A percentile compares a stretch with the other conserved stretches of the same genome.
Conservation (phyloP, 2,797 vertebrate species). For the Lophius americanus region DNA sequence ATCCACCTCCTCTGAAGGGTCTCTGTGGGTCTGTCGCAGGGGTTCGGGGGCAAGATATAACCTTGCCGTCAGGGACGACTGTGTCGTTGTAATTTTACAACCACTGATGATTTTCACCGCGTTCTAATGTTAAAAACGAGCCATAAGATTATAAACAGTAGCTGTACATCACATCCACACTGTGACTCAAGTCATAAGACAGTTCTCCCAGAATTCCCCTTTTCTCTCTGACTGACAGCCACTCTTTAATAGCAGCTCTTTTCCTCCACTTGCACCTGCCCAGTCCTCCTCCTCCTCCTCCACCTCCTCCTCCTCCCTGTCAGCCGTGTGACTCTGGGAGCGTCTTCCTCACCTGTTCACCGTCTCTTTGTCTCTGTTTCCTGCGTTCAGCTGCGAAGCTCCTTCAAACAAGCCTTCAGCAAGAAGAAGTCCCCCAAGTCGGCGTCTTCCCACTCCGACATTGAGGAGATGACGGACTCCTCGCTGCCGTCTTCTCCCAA, state of each 20-base stretch:
- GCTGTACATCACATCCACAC: background rate
- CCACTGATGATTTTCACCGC: too few relatives aligned
- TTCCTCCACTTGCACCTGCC: conserved; percentile 24
- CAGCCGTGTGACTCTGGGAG: background rate
- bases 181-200: conserved; percentile 42
- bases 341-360: background rate
- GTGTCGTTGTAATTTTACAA: too few relatives aligned
- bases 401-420: conserved; percentile 98
- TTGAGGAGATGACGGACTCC: conserved; percentile 98
- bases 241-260: conserved; percentile 33
- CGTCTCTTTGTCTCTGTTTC: conserved; percentile 13
- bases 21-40: too few relatives aligned
- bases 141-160: background rate
- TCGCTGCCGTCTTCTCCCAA: conserved; percentile 95
- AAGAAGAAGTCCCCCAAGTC: conserved; percentile 99
- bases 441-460: conserved; percentile 97
- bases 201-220: conserved; percentile 14
- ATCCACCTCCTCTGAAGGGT: too few relatives aligned
- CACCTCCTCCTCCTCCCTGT: conserved; percentile 12
- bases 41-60: too few relatives aligned
- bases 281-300: conserved; percentile 23
- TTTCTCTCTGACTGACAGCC: conserved; percentile 35
- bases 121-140: background rate
- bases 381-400: conserved; percentile 89
- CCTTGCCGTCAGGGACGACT: too few relatives aligned